Evolutionary conservation across 2,113 vertebrate genomes (phyloP), one percentile per base, ranked within the genome.

Genomic region (Antennarius striatus): DNA sequence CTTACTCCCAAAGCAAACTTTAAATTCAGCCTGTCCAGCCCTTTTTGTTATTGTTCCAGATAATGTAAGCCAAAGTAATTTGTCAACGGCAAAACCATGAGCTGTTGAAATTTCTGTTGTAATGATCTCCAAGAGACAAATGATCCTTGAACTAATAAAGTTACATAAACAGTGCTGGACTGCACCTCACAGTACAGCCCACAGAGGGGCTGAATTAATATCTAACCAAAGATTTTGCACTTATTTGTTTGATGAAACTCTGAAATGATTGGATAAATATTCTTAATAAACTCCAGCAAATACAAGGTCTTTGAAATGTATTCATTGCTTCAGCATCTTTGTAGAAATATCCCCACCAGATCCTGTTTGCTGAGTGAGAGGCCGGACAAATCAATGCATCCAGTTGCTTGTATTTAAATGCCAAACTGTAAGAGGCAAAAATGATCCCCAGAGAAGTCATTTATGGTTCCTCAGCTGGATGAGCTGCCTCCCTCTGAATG

Each of bases 361-460:
- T 69, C 80, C 51, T 60, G 73, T 74, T 79, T 84, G 68, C 68
- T 3, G 16, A 54, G 54, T 1, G 49, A 66, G 36, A 28, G 43
- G 47, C 71, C 39, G 56, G 46, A 36, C 56, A 54, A 85, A 72
- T 81, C 75, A 73, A 71, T 78, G 64, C 64, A 57, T 70, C 61
- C 49, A 48, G 32, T 68, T 60, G 61, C 71, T 73, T 47, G 42
- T 48, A 61, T 81, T 79, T 74, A 83, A 87, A 86, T 87, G 80
- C 65, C 83, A 86, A 72, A 65, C 60, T 45, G 40, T 51, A 80
- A 81, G 32, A 62, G 76, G 57, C 54, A 74, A 66, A 82, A 85
- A 75, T 39, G 42, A 58, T 83, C 77, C 73, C 82, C 28, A 46
- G 79, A 69, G 87, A 83, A 77, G 79, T 86, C 56, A 75, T 86